phyloP scores from a whole-genome alignment of 2,113 vertebrate genomes.

The Grus americana region DNA sequence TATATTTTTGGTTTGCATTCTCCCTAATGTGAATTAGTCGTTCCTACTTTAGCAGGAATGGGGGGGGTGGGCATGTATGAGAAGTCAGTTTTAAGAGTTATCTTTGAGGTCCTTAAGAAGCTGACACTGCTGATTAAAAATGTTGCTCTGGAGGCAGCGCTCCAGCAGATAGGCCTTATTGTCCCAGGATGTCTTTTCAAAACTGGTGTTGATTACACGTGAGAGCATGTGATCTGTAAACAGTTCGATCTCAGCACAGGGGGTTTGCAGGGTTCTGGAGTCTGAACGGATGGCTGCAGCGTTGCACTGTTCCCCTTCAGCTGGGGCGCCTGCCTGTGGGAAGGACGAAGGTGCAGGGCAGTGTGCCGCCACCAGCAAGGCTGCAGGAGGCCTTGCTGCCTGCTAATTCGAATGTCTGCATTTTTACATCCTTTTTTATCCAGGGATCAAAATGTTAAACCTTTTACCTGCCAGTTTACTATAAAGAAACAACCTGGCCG shows the following conservation, averaged over 20 bases:
- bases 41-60: neutral
- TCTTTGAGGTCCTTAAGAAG: neutral
- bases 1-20: neutral
- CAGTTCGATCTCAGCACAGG: rapidly evolving
- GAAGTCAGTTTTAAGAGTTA: neutral
- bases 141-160: neutral
- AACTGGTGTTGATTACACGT: rapidly evolving
- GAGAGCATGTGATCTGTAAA: neutral
- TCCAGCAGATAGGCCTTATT: neutral
- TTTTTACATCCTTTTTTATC: neutral
- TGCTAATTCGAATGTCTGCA: neutral
- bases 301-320: neutral
- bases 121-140: neutral
- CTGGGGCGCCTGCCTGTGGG: rapidly evolving
- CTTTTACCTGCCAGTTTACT: neutral
- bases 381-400: neutral
- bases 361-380: rapidly evolving
- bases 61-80: neutral
- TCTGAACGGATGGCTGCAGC: neutral
- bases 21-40: neutral
- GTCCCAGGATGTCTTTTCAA: neutral
- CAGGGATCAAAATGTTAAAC: neutral
- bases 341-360: neutral
- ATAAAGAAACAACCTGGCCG: neutral
- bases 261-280: neutral